Conservation (phyloP, 2,113 vertebrate species). For the Onychostruthus taczanowskii region DNA sequence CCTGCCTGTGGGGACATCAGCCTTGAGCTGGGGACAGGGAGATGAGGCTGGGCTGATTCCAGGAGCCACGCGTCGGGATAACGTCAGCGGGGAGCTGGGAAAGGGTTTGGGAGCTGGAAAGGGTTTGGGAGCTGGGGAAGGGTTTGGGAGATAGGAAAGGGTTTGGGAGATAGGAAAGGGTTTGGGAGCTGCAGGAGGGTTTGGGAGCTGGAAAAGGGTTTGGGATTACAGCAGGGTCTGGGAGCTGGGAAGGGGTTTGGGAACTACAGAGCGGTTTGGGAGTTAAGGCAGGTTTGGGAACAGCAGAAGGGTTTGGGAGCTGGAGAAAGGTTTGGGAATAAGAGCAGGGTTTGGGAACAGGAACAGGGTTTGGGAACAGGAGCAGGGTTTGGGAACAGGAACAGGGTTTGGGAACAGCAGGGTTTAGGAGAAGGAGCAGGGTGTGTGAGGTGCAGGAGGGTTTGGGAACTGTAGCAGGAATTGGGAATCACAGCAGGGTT, state of each 20-base stretch:
- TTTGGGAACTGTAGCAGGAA: background rate
- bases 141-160: background rate
- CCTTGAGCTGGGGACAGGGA: background rate
- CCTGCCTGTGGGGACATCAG: background rate
- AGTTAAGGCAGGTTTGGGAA: background rate
- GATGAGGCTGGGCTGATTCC: background rate
- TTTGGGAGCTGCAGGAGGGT: fast-evolving
- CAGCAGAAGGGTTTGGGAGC: background rate
- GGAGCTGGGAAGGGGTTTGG: background rate
- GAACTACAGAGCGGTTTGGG: background rate
- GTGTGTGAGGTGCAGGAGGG: fast-evolving
- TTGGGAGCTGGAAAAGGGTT: background rate
- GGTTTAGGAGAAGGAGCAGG: background rate
- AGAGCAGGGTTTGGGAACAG: fast-evolving
- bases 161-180: background rate
- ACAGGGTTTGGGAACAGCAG: background rate
- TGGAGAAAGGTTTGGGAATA: fast-evolving
- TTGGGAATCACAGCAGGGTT: background rate
- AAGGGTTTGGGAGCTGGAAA: background rate
- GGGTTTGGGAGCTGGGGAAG: background rate
- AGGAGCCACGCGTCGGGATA: fast-evolving
- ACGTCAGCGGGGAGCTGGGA: fast-evolving
- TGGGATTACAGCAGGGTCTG: background rate
- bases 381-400: background rate
- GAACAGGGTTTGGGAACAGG: fast-evolving